Base-by-base conservation (phyloP, 2,113 vertebrate species). In the Leucosticte australis region DNA sequence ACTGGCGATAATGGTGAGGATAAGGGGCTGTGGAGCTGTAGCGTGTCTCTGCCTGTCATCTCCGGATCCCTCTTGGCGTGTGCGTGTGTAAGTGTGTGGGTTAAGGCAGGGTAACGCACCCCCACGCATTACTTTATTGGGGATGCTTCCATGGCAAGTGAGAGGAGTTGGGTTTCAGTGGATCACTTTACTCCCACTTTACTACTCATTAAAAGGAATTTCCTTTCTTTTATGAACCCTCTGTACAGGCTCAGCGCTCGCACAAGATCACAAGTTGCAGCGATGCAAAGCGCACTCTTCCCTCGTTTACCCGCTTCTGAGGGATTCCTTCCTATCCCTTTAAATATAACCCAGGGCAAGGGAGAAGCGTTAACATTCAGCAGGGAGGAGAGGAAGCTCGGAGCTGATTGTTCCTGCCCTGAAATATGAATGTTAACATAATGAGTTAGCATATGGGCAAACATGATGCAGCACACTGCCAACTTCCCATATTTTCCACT, bases 391-490 rank as follows among this genome's bases (percentile, higher is more conserved):
- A 37, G 65, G 53, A 77, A 81, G 78, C 83, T 81, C 13, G 8
- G 64, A 71, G 52, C 44, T 78, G 50, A 67, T 73, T 26, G 60
- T 57, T 74, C 90, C 79, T 82, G 71, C 90, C 74, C 70, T 69
- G 94, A 92, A 89, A 91, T 75, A 65, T 11, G 63, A 75, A 85
- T 76, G 87, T n/a, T 57, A 93, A 74, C 91, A 41, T 89, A 92
- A 82, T 73, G 92, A 90, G 83, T 92, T 94, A 92, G 91, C 94
- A 89, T 83, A 89, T 81, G 88, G 88, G 83, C 86, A 94, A 96
- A 93, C 85, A 90, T 79, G 94, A 82, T 96, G 84, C 59, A 80
- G 89, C 83, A 67, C 6, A 2, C 41, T 87, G 82, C 90, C 90
- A 92, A 86, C 86, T 94, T 90, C 79, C 73, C 87, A 95, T 85